phyloP scores from a whole-genome alignment of 30 jellyfish, hydroid and myxozoan species.

The Hydractinia echinata region DNA sequence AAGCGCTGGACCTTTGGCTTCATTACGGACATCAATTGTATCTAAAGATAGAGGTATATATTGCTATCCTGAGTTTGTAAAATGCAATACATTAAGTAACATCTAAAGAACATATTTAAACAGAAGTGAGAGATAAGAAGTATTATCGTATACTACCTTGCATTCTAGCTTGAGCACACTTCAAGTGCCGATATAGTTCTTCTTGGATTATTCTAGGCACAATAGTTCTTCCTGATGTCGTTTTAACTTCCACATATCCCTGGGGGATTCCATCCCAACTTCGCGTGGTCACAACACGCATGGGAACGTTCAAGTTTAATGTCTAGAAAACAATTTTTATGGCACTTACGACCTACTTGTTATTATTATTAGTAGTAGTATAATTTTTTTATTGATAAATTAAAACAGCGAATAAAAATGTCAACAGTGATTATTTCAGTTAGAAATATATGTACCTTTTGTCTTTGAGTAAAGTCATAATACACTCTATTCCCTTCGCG shows the following conservation, averaged over 20 bases:
- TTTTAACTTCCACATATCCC: neutral
- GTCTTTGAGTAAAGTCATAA: no score
- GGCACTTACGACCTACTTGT: neutral
- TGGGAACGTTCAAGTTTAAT: neutral
- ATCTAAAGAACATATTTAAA: neutral
- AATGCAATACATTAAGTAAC: neutral
- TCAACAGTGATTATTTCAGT: no score
- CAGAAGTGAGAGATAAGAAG: neutral
- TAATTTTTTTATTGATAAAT: no score
- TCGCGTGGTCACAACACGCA: neutral
- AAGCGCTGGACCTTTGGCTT: constrained; percentile 12
- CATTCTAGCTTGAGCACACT: neutral
- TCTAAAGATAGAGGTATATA: neutral
- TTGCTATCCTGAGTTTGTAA: neutral
- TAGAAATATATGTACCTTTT: no score
- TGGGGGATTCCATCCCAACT: neutral
- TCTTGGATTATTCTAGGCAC: neutral
- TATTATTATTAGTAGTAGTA: no score
- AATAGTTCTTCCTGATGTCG: neutral
- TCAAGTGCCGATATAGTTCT: neutral
- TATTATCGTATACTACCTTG: neutral
- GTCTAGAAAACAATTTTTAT: neutral
- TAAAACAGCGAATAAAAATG: no score
- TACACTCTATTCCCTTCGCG: no score
- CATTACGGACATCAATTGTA: neutral